A percentile compares a stretch with the other conserved stretches of the same genome.
Conservation (phyloP, 2,888 invertebrate genomes). For the Coenonympha glycerion region DNA sequence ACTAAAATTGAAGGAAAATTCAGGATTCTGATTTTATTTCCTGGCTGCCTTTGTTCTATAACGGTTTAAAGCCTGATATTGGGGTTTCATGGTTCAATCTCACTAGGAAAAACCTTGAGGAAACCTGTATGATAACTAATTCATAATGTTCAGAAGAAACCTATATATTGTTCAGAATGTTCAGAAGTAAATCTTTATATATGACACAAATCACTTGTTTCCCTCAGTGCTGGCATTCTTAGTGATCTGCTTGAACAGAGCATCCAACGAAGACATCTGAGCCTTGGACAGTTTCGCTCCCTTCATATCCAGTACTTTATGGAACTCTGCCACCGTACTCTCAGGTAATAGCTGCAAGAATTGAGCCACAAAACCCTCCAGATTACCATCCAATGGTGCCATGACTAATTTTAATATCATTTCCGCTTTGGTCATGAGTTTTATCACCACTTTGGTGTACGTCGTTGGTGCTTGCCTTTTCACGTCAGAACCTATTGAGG, state of each 20-base stretch:
- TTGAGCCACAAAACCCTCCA: slow-evolving; percentile 89
- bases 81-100: too few relatives aligned
- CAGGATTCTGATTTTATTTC: too few relatives aligned
- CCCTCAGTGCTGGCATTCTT: slow-evolving; percentile 32
- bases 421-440: slow-evolving; percentile 97
- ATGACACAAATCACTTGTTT: slow-evolving; percentile 19
- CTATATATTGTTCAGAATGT: background rate
- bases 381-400: slow-evolving; percentile 85
- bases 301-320: slow-evolving; percentile 97
- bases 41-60: too few relatives aligned
- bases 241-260: slow-evolving; percentile 46
- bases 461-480: slow-evolving; percentile 92
- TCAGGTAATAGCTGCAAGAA: slow-evolving; percentile 93
- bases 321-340: slow-evolving; percentile 91
- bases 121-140: too few relatives aligned
- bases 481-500: slow-evolving; percentile 92
- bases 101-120: too few relatives aligned
- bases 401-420: slow-evolving; percentile 99
- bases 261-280: slow-evolving; percentile 49
- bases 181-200: background rate
- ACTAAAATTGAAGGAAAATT: too few relatives aligned
- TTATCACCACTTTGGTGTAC: slow-evolving; percentile 87
- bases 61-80: too few relatives aligned
- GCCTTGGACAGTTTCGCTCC: slow-evolving; percentile 74
- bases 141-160: background rate